phyloP scores from a whole-genome alignment of 2,888 invertebrate species.

The Acanthosepion pharaonis region DNA sequence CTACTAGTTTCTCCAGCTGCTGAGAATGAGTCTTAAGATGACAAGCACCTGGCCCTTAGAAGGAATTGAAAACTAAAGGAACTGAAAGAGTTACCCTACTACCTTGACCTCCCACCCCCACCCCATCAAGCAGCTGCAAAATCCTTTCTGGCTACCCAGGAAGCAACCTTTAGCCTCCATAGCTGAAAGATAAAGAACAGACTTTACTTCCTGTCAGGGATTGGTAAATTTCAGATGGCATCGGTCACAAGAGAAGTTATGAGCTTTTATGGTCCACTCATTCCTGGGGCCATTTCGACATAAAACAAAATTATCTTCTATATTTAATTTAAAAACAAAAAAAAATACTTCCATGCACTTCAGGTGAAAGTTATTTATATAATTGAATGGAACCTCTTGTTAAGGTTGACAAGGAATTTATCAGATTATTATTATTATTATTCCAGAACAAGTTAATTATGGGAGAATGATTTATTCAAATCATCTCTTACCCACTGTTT shows the following conservation, averaged over 20 bases:
- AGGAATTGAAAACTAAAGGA: not conserved
- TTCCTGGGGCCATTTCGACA: no score
- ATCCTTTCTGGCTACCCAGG: conserved; percentile 2
- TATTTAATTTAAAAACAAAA: no score
- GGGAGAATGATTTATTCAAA: no score
- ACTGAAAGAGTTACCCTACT: not conserved
- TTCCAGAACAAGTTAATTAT: no score
- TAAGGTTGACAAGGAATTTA: no score
- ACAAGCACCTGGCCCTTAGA: not conserved
- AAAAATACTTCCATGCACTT: no score
- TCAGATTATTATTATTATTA: no score
- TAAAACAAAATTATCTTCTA: no score
- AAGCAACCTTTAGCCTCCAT: not conserved
- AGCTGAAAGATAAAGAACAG: not conserved
- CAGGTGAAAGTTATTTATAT: no score
- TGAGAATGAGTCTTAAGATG: not conserved
- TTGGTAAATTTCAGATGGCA: not conserved
- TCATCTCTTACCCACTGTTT: no score
- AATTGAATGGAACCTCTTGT: no score
- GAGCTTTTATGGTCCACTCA: not conserved
- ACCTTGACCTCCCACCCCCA: not conserved
- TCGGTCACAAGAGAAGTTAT: not conserved
- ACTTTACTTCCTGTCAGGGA: not conserved
- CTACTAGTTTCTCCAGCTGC: not conserved
- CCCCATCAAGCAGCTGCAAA: not conserved